These are phyloP conservation scores for Schizotus pectinicornis DNA, from an alignment of 2,888 invertebrate species.

Conservation along the genomic window DNA sequence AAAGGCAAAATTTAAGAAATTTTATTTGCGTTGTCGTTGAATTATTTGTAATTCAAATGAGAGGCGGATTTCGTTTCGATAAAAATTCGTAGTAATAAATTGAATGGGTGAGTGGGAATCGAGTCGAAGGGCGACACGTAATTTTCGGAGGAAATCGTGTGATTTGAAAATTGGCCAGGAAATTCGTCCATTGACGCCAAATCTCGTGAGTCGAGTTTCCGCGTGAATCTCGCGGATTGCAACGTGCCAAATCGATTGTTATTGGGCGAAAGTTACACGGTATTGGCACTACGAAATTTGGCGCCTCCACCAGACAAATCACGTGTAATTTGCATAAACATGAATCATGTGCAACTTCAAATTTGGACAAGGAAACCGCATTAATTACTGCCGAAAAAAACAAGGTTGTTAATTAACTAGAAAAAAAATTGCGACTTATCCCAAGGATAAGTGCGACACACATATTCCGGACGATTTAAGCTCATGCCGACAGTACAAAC, in stretches of 20 bases:
- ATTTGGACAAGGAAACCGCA: conserved; percentile 18
- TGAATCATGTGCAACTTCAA: conserved; percentile 16
- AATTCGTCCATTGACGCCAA: conserved; percentile 8
- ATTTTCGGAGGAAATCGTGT: conserved; percentile 2
- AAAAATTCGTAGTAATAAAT: conserved; percentile 12
- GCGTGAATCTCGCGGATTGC: conserved; percentile 15
- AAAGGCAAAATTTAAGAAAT: conserved; percentile 2
- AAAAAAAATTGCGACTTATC: too few species aligned
- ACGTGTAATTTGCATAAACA: conserved; percentile 7
- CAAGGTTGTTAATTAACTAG: too few species aligned
- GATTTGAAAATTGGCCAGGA: conserved; percentile 12
- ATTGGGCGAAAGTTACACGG: conserved; percentile 19
- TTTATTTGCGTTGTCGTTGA: background rate
- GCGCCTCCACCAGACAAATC: conserved; percentile 6
- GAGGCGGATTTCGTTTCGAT: conserved; percentile 1
- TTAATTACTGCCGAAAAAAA: conserved; percentile 15
- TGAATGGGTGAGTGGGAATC: background rate
- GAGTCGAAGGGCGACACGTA: too few species aligned
- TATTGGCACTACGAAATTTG: conserved; percentile 17
- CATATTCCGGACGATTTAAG: too few species aligned
- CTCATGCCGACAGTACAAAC: too few species aligned
- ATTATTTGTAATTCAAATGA: conserved; percentile 15
- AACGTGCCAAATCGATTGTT: conserved; percentile 6
- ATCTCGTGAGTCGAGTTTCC: conserved; percentile 14
- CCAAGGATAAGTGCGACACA: too few species aligned